Conservation (phyloP, 2,888 invertebrate genomes). For the Polietes domitor region DNA sequence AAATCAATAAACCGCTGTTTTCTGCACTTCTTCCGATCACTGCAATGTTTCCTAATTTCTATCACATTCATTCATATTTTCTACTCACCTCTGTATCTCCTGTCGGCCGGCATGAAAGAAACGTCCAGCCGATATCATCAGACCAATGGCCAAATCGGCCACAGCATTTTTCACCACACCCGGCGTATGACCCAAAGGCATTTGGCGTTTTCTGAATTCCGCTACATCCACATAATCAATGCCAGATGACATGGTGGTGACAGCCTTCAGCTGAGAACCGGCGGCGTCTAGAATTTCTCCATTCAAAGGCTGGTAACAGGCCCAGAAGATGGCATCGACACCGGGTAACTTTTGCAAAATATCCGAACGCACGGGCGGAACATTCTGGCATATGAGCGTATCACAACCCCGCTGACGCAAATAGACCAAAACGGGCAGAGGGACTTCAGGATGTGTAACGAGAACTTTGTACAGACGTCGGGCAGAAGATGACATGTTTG, state of each 20-base stretch:
- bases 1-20: conserved; percentile 49
- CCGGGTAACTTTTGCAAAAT: conserved; percentile 76
- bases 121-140: conserved; percentile 89
- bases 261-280: conserved; percentile 86
- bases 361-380: conserved; percentile 76
- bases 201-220: conserved; percentile 86
- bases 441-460: conserved; percentile 87
- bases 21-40: background rate
- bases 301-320: conserved; percentile 77
- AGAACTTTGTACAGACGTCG: conserved; percentile 81
- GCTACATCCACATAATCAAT: conserved; percentile 90
- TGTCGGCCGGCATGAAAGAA: conserved; percentile 88
- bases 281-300: conserved; percentile 78
- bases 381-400: conserved; percentile 74
- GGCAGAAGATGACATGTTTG: conserved; percentile 59
- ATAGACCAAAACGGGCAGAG: conserved; percentile 84
- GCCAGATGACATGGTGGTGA: conserved; percentile 93
- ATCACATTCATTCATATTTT: no score
- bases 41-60: background rate
- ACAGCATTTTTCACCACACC: conserved; percentile 88
- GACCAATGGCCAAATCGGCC: conserved; percentile 90
- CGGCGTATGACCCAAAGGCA: conserved; percentile 90
- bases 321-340: conserved; percentile 79
- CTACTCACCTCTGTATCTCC: conserved; percentile 82
- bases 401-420: conserved; percentile 82